Conservation (phyloP, 2,797 vertebrate species). For the Pangasius macronema region DNA sequence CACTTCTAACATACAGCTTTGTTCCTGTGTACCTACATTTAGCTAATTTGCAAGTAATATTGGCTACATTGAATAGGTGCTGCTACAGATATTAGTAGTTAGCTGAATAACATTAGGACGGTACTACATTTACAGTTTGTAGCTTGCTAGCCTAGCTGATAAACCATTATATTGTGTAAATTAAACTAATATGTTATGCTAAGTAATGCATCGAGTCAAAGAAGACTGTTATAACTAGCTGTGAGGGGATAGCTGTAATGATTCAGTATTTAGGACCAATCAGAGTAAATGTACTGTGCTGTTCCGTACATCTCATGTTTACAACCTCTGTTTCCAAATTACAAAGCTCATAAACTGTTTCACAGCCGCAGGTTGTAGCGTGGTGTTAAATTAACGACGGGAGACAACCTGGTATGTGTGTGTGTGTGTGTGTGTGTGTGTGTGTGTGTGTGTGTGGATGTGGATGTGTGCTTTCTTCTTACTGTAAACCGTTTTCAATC, state of each 20-base stretch:
- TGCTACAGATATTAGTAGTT: not conserved
- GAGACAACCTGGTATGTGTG: constrained; percentile 26
- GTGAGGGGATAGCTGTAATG: constrained; percentile 37
- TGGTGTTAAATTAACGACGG: constrained; percentile 46
- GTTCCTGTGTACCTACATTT: not conserved
- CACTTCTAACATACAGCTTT: not conserved
- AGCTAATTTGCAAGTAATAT: not conserved
- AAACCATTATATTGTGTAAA: not conserved
- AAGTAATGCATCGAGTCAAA: not conserved
- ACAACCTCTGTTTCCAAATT: constrained; percentile 51
- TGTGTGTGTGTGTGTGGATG: constrained; percentile 6
- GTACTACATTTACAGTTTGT: not conserved
- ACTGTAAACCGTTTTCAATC: not conserved
- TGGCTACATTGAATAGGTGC: not conserved
- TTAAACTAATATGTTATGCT: not conserved
- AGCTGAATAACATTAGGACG: not conserved
- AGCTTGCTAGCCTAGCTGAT: not conserved
- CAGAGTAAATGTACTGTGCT: constrained; percentile 45
- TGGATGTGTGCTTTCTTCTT: not conserved
- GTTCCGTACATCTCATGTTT: constrained; percentile 49
- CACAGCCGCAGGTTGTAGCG: constrained; percentile 33
- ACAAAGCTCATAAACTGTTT: constrained; percentile 58
- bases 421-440: constrained; percentile 15
- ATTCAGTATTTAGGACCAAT: constrained; percentile 44
- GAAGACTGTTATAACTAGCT: constrained; percentile 18